Evolutionary conservation across 2,113 vertebrate genomes (phyloP).

Genomic region (Centrocercus urophasianus): DNA sequence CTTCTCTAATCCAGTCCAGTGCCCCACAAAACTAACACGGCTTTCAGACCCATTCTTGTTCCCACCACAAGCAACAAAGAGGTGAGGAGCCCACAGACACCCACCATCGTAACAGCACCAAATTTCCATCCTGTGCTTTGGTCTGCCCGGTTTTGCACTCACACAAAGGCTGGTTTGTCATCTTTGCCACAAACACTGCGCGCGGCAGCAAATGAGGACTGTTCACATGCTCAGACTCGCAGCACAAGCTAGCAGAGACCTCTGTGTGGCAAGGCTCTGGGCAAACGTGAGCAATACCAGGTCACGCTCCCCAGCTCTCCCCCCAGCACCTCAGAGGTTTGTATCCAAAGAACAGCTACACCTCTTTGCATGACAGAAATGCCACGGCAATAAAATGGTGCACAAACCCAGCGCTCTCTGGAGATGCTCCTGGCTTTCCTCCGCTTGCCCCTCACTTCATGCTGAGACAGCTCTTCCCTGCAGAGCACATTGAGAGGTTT

Average conservation of each 20-base stretch:
- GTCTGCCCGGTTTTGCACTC: not conserved
- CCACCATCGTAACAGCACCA: not conserved
- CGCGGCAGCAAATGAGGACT: not conserved
- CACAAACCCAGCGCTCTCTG: not conserved
- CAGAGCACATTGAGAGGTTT: not conserved
- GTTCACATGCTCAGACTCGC: not conserved
- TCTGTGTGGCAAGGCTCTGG: rapidly evolving
- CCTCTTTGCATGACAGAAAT: not conserved
- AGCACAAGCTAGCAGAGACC: not conserved
- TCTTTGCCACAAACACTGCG: constrained; percentile 30
- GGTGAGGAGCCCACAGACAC: not conserved
- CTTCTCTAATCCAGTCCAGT: not conserved
- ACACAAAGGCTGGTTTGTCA: constrained; percentile 50
- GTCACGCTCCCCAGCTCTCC: rapidly evolving
- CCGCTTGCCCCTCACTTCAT: not conserved
- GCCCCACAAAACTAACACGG: not conserved
- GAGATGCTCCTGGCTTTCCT: not conserved
- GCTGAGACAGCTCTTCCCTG: not conserved
- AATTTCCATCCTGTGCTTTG: constrained; percentile 48
- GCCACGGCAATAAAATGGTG: not conserved
- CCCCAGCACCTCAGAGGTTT: not conserved
- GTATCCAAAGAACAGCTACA: not conserved
- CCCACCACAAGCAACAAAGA: constrained; percentile 27
- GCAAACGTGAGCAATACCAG: not conserved
- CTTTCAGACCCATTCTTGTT: constrained; percentile 32